A percentile compares a stretch with the other conserved stretches of the same genome.
phyloP scores from a whole-genome alignment of 2,113 vertebrate genomes.

The Panthera leo region DNA sequence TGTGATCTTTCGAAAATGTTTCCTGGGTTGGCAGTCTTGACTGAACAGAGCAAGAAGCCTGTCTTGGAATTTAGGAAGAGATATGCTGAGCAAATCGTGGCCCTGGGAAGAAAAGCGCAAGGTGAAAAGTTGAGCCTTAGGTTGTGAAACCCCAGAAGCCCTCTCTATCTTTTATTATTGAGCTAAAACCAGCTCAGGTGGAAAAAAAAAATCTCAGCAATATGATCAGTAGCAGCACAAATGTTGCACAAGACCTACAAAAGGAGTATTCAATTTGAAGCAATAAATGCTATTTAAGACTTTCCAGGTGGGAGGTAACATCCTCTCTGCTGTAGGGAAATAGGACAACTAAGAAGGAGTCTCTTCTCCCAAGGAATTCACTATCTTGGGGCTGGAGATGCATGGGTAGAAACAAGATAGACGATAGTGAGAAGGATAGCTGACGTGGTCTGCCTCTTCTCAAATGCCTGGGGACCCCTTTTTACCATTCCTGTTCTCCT shows the following conservation, averaged over 20 bases:
- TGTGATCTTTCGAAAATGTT: slow-evolving; percentile 76
- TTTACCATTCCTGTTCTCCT: not conserved
- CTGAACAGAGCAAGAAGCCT: slow-evolving; percentile 66
- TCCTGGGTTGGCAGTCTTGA: slow-evolving; percentile 71
- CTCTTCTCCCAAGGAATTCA: not conserved
- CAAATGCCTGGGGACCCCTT: not conserved
- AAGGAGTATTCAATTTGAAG: not conserved
- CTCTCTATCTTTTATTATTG: not conserved
- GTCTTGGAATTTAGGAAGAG: slow-evolving; percentile 71
- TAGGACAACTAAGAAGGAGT: not conserved
- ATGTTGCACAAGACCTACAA: not conserved
- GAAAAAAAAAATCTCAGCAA: not conserved
- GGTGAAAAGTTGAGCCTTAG: slow-evolving; percentile 64
- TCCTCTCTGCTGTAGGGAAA: no score
- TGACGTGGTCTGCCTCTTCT: not conserved
- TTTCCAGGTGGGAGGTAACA: not conserved
- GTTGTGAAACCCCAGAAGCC: not conserved
- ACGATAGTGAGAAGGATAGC: rapidly evolving
- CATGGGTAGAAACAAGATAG: not conserved
- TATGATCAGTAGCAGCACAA: not conserved
- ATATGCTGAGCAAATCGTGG: slow-evolving; percentile 41
- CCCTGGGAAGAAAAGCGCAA: slow-evolving; percentile 7
- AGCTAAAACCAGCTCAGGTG: not conserved
- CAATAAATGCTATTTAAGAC: not conserved
- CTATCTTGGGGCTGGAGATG: not conserved